Base-by-base conservation (phyloP, 2,888 invertebrate genomes). In the Bursaphelenchus okinawaensis region DNA sequence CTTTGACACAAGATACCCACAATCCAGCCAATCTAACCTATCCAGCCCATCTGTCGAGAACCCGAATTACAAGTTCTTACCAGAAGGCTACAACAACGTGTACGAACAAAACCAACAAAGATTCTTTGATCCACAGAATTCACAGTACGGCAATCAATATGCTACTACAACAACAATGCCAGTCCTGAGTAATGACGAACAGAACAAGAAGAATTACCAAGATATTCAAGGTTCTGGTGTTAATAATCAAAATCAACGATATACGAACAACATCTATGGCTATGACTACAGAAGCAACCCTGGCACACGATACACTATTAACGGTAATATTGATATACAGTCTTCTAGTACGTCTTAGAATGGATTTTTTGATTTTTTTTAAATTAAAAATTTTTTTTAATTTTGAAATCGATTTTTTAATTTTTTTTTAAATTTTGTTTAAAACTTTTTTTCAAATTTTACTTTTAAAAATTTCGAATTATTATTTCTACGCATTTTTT, bases 261-360 rank as follows among this genome's bases (percentile, higher is more conserved):
- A 55, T 29, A 67, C 67, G 12, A 67, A 67, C 67, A 67, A 67
- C 57, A 67, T 67, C 27, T 67, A 67, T 50, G 67, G 67, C 0
- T 67, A 67, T 40, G 67, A 67, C 27, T 67, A 67, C 55, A 54
- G 67, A 28, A 67, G 67, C 54, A 67, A 67, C 52, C 58, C 31
- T 29, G 54, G 66, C n/a, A 55, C 27, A 16, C 64, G 28, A n/a
- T 65, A 56, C 52, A 65, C 66, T 0, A 31, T 68, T 9, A 67
- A 68, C 24, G 66, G 66, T 67, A 65, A 62, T 22, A 62, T 24
- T 24, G 27, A 40, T 40, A 40, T 40, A 40, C 12, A 40, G n/a
- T 40, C 40, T 16, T 40, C 40, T 40, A n/a, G n/a, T n/a, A n/a
- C n/a, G n/a, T n/a, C n/a, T n/a, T n/a, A n/a, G n/a, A n/a, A n/a